phyloP scores from a whole-genome alignment of 2,888 invertebrate genomes.

The Ethmia dodecea region DNA sequence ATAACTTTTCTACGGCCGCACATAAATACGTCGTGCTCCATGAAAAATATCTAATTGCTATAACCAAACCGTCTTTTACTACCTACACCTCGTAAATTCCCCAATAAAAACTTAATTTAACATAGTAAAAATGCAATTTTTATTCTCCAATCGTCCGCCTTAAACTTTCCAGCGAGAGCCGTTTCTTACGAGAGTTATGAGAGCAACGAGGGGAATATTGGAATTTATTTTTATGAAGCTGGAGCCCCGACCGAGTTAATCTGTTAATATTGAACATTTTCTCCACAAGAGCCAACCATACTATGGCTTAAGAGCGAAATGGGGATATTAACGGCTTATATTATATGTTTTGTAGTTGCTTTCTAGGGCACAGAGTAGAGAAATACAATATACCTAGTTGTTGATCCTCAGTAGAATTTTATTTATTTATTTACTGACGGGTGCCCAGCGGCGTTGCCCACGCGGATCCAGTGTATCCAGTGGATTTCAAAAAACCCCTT shows the following conservation, averaged over 20 bases:
- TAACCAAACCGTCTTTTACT: constrained; percentile 13
- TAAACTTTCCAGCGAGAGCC: constrained; percentile 63
- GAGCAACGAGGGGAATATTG: constrained; percentile 63
- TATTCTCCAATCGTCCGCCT: constrained; percentile 64
- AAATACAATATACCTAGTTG: too few relatives aligned
- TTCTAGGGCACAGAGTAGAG: too few relatives aligned
- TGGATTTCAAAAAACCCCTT: too few relatives aligned
- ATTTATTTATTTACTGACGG: too few relatives aligned
- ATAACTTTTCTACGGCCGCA: constrained; percentile 20
- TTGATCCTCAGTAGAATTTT: too few relatives aligned
- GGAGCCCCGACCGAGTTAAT: constrained; percentile 60
- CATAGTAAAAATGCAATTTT: constrained; percentile 67
- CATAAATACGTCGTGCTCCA: constrained; percentile 21
- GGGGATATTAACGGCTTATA: constrained; percentile 14
- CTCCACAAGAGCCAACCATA: constrained; percentile 49
- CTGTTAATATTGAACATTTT: constrained; percentile 70
- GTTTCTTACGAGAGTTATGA: constrained; percentile 63
- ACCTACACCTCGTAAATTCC: constrained; percentile 46
- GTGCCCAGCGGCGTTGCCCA: too few relatives aligned
- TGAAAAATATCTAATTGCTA: constrained; percentile 31
- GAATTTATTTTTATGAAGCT: constrained; percentile 67
- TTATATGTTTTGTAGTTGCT: too few relatives aligned
- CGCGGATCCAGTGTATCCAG: too few relatives aligned
- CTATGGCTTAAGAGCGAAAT: constrained; percentile 22
- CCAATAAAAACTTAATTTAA: constrained; percentile 66